These are phyloP conservation scores for Hyaena hyaena DNA, from an alignment of 2,113 vertebrate genomes.

Conservation along the genomic window DNA sequence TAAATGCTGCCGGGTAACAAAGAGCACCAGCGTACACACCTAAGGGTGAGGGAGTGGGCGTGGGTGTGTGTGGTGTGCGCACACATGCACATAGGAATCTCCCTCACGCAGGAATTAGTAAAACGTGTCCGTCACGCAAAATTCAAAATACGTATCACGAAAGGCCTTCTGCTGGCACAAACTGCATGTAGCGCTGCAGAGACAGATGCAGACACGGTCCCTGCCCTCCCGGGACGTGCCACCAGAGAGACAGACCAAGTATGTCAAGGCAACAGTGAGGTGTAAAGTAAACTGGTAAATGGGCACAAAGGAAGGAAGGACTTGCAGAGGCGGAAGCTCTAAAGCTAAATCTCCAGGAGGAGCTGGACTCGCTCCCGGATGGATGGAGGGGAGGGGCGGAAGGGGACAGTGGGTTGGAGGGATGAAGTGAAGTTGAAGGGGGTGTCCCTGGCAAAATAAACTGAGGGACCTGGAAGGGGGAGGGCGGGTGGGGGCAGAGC, in stretches of 20 bases:
- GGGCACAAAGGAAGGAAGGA: neutral
- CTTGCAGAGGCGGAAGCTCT: neutral
- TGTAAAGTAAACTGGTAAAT: neutral
- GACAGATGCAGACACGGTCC: neutral
- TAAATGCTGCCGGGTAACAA: neutral
- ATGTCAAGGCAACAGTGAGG: neutral
- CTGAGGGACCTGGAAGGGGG: rapidly evolving
- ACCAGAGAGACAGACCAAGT: neutral
- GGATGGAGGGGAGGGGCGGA: no score
- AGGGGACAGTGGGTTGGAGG: neutral
- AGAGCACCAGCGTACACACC: neutral
- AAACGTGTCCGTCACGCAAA: neutral
- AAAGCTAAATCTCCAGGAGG: neutral
- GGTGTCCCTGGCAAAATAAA: neutral
- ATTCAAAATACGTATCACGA: neutral
- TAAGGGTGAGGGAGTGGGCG: rapidly evolving
- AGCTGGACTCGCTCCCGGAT: neutral
- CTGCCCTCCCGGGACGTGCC: neutral
- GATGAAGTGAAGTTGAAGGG: neutral
- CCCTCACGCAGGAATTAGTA: neutral
- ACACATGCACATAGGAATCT: neutral
- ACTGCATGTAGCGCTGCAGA: neutral
- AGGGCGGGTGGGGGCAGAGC: neutral
- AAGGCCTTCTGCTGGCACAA: neutral
- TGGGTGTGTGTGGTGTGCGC: neutral